Evolutionary conservation across 1,140 invertebrate species (phyloP).

Genomic region (Whitmania pigra): DNA sequence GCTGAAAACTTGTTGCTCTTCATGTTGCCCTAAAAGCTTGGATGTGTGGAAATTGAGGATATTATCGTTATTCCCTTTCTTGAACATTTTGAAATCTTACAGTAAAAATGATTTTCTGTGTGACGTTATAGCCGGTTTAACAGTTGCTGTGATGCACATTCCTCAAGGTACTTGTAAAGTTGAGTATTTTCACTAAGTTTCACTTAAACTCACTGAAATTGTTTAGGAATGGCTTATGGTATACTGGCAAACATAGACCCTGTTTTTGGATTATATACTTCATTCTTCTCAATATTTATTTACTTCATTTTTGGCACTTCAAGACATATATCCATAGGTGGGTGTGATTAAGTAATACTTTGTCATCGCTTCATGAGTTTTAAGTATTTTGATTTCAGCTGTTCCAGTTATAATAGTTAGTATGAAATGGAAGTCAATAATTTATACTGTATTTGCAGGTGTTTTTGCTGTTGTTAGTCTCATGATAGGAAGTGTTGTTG

Average conservation of each 20-base stretch:
- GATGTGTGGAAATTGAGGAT: constrained; percentile 28
- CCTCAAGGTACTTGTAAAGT: constrained; percentile 39
- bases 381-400: too few relatives aligned
- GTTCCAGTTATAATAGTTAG: too few relatives aligned
- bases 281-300: constrained; percentile 42
- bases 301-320: constrained; percentile 45
- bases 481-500: constrained; percentile 41
- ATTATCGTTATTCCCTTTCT: constrained; percentile 33
- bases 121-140: constrained; percentile 45
- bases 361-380: too few relatives aligned
- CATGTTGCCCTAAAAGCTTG: not conserved
- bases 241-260: constrained; percentile 38
- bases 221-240: constrained; percentile 42
- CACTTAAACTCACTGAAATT: not conserved
- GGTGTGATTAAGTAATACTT: constrained; percentile 4
- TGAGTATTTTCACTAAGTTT: not conserved
- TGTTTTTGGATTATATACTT: constrained; percentile 41
- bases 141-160: constrained; percentile 47
- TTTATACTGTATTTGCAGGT: constrained; percentile 28
- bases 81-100: constrained; percentile 38
- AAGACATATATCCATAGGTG: constrained; percentile 41
- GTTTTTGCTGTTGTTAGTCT: constrained; percentile 43
- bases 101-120: constrained; percentile 33
- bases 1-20: not conserved
- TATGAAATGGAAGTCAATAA: too few relatives aligned